phyloP scores from a whole-genome alignment of 2,797 vertebrate species.

The Acrossocheilus wenchowensis region DNA sequence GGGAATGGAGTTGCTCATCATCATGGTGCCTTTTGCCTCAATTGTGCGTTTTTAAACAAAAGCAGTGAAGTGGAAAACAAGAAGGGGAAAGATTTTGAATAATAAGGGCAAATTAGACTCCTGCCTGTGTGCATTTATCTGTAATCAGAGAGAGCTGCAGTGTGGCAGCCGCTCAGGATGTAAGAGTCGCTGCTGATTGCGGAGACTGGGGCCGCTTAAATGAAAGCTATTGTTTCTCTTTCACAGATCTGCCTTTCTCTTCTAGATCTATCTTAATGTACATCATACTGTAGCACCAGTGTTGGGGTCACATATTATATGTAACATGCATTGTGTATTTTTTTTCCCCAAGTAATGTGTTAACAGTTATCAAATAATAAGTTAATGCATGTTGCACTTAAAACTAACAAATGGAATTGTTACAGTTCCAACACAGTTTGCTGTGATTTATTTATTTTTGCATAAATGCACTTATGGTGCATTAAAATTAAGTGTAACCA shows the following conservation, averaged over 20 bases:
- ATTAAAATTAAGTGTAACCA: no score
- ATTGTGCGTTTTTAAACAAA: conserved; percentile 39
- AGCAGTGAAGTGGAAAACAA: conserved; percentile 44
- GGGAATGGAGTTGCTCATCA: neutral
- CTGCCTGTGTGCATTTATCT: conserved; percentile 47
- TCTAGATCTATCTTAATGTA: neutral
- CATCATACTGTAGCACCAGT: neutral
- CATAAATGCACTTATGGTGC: no score
- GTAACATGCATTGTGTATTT: neutral
- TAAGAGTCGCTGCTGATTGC: conserved; percentile 33
- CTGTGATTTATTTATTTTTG: neutral
- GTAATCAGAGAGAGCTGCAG: conserved; percentile 42
- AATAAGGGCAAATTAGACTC: conserved; percentile 47
- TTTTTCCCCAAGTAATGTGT: neutral
- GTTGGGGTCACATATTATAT: neutral
- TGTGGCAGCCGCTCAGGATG: conserved; percentile 27
- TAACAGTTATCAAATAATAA: no score
- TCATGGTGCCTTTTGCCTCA: neutral
- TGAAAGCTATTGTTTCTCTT: conserved; percentile 36
- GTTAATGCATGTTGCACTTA: neutral
- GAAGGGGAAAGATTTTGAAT: conserved; percentile 36
- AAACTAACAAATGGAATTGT: neutral
- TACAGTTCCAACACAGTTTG: neutral
- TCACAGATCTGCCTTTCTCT: neutral
- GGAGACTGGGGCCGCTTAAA: conserved; percentile 2